These are phyloP conservation scores for Argyrosomus japonicus DNA, from an alignment of 2,113 vertebrate genomes.

Conservation along the genomic window DNA sequence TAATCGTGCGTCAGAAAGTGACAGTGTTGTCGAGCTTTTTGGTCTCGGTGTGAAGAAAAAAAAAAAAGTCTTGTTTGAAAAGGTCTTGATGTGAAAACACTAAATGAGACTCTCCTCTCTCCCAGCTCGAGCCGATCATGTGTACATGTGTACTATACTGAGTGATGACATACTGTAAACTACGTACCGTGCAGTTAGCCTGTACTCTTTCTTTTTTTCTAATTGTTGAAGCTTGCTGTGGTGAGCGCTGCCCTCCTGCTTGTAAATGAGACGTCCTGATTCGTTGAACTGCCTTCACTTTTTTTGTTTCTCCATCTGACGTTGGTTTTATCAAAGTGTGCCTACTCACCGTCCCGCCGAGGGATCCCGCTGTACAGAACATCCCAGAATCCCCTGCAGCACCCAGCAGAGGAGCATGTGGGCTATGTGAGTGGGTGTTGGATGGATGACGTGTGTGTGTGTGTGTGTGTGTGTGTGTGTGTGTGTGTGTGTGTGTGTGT, in stretches of 20 bases:
- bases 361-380: constrained; percentile 54
- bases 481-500: too few species aligned
- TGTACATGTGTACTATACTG: constrained; percentile 58
- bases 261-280: constrained; percentile 57
- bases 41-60: neutral
- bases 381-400: constrained; percentile 34
- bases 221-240: constrained; percentile 23
- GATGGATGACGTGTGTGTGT: neutral
- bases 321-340: constrained; percentile 59
- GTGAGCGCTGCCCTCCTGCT: constrained; percentile 49
- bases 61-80: neutral
- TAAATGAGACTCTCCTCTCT: neutral
- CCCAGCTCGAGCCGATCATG: neutral
- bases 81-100: neutral
- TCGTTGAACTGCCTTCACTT: constrained; percentile 54
- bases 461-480: too few species aligned
- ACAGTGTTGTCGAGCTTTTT: neutral
- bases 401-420: constrained; percentile 11
- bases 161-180: constrained; percentile 45
- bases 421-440: neutral
- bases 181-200: constrained; percentile 5
- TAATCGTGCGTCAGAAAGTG: neutral
- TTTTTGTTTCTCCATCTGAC: constrained; percentile 9
- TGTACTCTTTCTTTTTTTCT: constrained; percentile 10
- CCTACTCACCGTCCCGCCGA: constrained; percentile 61